Evolutionary conservation across 2,113 vertebrate genomes (phyloP).

Genomic region (Collichthys lucidus): DNA sequence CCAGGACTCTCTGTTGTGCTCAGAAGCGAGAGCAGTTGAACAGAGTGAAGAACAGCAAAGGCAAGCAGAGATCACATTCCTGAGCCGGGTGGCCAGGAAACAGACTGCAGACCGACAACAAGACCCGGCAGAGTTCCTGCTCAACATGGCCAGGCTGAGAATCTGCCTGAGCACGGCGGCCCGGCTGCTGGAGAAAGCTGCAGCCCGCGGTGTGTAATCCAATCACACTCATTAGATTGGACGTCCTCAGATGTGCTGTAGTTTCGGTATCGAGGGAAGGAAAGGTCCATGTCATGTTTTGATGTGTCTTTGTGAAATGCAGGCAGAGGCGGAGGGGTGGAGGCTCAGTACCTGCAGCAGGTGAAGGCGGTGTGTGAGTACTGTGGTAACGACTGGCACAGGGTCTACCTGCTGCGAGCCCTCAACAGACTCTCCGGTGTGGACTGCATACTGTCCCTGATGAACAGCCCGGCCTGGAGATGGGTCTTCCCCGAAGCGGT

Average conservation of each 20-base stretch:
- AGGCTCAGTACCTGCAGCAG: constrained; percentile 62
- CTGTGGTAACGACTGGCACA: constrained; percentile 75
- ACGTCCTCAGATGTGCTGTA: neutral
- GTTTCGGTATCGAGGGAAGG: neutral
- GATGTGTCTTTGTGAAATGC: neutral
- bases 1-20: constrained; percentile 77
- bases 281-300: neutral
- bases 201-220: constrained; percentile 40
- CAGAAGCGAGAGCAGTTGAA: constrained; percentile 5
- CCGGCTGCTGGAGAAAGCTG: constrained; percentile 48
- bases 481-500: constrained; percentile 81
- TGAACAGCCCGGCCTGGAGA: constrained; percentile 55
- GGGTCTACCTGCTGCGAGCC: constrained; percentile 80
- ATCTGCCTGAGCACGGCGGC: constrained; percentile 75
- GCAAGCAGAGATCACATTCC: constrained; percentile 61
- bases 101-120: constrained; percentile 62
- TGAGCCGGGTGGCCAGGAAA: constrained; percentile 72
- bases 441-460: constrained; percentile 71
- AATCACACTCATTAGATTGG: neutral
- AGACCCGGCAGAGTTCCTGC: constrained; percentile 80
- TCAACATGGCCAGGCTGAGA: constrained; percentile 73
- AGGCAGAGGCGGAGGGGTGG: constrained; percentile 23
- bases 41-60: constrained; percentile 12
- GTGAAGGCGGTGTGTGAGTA: constrained; percentile 77
- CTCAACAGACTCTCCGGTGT: constrained; percentile 65